Conservation (phyloP, 1,140 invertebrate genomes). For the Anadara kagoshimensis region DNA sequence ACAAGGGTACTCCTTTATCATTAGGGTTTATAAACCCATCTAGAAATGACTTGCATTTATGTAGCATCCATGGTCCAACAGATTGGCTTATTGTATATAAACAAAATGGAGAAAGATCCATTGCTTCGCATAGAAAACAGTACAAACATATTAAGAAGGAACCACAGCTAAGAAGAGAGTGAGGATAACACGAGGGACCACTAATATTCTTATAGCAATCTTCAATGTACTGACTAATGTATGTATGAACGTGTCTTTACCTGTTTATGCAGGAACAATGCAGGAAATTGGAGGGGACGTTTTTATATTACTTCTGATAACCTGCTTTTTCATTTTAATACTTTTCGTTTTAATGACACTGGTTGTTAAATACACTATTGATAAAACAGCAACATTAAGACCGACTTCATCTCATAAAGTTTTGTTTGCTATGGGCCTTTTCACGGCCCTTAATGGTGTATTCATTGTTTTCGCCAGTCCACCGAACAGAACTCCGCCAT, state of each 20-base stretch:
- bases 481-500: conserved; percentile 45
- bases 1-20: too few species aligned
- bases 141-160: too few species aligned
- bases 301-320: conserved; percentile 42
- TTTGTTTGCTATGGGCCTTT: conserved; percentile 38
- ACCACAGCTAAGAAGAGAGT: too few species aligned
- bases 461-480: conserved; percentile 49
- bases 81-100: too few species aligned
- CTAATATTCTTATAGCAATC: conserved; percentile 36
- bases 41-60: too few species aligned
- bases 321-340: conserved; percentile 31
- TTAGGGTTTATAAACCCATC: too few species aligned
- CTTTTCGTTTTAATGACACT: conserved; percentile 41
- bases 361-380: conserved; percentile 23
- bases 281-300: conserved; percentile 37
- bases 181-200: too few species aligned
- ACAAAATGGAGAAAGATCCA: too few species aligned
- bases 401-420: conserved; percentile 39
- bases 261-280: conserved; percentile 48
- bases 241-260: conserved; percentile 44
- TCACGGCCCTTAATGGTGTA: conserved; percentile 48
- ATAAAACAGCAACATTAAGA: conserved; percentile 18
- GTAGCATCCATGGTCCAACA: too few species aligned
- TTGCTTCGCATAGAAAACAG: too few species aligned
- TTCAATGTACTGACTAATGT: conserved; percentile 43